Evolutionary conservation across 2,888 invertebrate genomes (phyloP).

Genomic region (Hydrotaea cyrtoneurina): DNA sequence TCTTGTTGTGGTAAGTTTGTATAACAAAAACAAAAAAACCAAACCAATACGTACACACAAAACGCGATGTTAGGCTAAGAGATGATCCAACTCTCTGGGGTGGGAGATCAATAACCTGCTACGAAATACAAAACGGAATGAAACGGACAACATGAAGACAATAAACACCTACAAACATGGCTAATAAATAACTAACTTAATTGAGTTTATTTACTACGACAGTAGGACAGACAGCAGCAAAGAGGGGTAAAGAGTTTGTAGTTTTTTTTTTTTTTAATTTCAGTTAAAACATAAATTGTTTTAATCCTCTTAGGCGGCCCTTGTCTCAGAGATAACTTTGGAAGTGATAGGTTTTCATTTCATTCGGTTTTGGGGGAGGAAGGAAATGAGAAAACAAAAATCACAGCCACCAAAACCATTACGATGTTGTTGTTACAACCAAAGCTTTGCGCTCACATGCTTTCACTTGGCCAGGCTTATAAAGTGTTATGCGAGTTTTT

Average conservation of each 20-base stretch:
- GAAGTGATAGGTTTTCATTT: not conserved
- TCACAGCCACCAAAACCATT: not conserved
- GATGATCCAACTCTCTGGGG: not conserved
- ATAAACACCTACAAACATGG: not conserved
- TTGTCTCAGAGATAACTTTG: not conserved
- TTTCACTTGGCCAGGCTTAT: constrained; percentile 52
- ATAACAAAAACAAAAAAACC: constrained; percentile 67
- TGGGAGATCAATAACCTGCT: constrained; percentile 32
- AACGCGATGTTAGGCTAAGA: no score
- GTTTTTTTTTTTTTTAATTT: not conserved
- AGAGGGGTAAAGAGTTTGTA: not conserved
- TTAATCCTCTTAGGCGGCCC: not conserved
- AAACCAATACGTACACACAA: no score
- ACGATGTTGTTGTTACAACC: not conserved
- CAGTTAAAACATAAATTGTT: not conserved
- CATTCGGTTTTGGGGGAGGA: not conserved
- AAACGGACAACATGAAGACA: not conserved
- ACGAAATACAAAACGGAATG: not conserved
- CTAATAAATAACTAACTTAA: constrained; percentile 8
- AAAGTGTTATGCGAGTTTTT: constrained; percentile 70
- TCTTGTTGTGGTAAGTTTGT: constrained; percentile 91
- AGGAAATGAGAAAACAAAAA: constrained; percentile 27
- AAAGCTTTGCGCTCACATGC: constrained; percentile 37
- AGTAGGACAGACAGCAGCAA: no score
- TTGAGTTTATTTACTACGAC: not conserved